Percentiles rank a stretch among this genome's conserved stretches.
These are phyloP conservation scores for Thrips palmi DNA, from an alignment of 1,140 invertebrate species.

Conservation along the genomic window DNA sequence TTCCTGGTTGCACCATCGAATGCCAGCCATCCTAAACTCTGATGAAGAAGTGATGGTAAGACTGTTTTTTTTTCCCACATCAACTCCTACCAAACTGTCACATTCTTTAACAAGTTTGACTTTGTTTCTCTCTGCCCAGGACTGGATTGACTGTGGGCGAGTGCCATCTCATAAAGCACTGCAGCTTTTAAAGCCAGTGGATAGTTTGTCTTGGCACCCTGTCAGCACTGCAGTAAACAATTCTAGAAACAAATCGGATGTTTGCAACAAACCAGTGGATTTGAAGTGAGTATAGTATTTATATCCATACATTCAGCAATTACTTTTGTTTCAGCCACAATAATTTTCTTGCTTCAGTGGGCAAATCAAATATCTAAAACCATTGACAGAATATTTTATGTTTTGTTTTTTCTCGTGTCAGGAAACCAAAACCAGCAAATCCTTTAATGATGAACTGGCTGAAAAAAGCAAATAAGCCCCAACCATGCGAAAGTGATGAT, in stretches of 20 bases:
- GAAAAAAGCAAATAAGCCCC: no score
- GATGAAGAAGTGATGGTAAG: conserved; percentile 45
- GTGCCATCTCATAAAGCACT: conserved; percentile 34
- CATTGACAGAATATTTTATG: no score
- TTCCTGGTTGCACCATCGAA: conserved; percentile 57
- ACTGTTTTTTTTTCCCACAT: conserved; percentile 11
- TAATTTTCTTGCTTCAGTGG: no score
- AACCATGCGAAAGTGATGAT: no score
- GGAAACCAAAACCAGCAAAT: no score
- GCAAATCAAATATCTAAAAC: no score
- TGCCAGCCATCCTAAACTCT: conserved; percentile 53
- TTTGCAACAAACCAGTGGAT: conserved; percentile 36
- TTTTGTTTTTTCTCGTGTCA: no score
- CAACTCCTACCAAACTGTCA: neutral
- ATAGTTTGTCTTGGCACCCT: conserved; percentile 38
- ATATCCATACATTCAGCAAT: no score
- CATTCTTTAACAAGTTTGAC: neutral
- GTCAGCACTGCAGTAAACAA: conserved; percentile 55
- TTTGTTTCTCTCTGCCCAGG: conserved; percentile 23
- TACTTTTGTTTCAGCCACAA: no score
- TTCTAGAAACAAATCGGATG: conserved; percentile 43
- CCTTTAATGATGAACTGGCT: no score
- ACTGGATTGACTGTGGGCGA: conserved; percentile 46
- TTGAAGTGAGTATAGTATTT: conserved; percentile 20
- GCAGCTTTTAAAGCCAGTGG: conserved; percentile 28